A percentile compares a stretch with the other conserved stretches of the same genome.
phyloP scores from a whole-genome alignment of 2,797 vertebrate genomes.

The Enteromius afrohamiltoni region DNA sequence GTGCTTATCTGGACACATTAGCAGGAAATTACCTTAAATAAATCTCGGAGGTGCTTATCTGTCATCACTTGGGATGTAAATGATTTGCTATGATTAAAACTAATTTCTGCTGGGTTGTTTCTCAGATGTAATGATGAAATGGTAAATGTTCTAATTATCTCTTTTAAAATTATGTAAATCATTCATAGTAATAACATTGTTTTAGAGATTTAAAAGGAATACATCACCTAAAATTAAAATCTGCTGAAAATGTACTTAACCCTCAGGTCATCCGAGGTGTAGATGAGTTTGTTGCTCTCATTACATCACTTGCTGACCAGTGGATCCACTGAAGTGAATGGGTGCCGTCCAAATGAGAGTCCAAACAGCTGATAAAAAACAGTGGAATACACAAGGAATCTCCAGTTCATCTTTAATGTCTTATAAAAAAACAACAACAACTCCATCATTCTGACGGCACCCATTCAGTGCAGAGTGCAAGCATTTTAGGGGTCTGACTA shows the following conservation, averaged over 20 bases:
- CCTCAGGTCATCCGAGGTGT: not conserved
- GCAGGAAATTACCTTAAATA: slow-evolving; percentile 13
- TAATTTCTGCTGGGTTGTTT: not conserved
- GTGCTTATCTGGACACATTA: not conserved
- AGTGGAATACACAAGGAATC: not conserved
- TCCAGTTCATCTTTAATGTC: not conserved
- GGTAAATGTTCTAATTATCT: not conserved
- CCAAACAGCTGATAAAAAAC: not conserved
- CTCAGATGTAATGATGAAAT: not conserved
- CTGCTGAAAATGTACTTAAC: not conserved
- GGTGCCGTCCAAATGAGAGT: not conserved
- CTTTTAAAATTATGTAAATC: not conserved
- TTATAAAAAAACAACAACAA: not conserved
- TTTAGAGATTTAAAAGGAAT: not conserved
- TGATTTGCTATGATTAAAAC: not conserved
- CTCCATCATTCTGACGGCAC: not conserved
- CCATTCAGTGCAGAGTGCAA: not conserved
- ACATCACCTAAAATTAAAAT: not conserved
- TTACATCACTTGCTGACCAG: not conserved
- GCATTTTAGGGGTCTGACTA: not conserved
- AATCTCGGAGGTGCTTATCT: slow-evolving; percentile 6
- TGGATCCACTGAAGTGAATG: not conserved
- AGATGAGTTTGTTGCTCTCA: slow-evolving; percentile 4
- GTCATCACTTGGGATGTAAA: slow-evolving; percentile 3
- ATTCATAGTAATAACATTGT: not conserved